Conservation (phyloP, 2,113 vertebrate genomes). For the Oreochromis aureus region DNA sequence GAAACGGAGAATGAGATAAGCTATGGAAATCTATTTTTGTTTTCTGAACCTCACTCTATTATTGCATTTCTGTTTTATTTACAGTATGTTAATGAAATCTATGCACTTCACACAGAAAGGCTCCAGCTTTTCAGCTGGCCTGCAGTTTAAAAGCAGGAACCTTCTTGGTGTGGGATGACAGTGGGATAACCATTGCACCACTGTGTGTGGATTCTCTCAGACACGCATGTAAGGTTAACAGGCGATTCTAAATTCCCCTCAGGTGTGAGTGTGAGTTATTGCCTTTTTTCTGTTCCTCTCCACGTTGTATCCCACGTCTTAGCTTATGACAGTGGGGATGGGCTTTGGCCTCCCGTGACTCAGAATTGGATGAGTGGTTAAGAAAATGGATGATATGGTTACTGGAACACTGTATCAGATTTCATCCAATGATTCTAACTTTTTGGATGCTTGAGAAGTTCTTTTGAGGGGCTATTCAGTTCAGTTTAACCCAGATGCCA, state of each 20-base stretch:
- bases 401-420: background rate
- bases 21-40: background rate
- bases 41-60: background rate
- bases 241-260: background rate
- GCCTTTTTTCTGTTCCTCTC: background rate
- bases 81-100: background rate
- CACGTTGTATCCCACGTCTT: accelerated
- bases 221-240: background rate
- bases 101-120: background rate
- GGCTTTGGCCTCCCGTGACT: background rate
- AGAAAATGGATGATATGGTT: background rate
- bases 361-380: background rate
- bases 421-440: too few relatives aligned
- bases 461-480: too few relatives aligned
- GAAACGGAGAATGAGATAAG: background rate
- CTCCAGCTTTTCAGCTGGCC: background rate
- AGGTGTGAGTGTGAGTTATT: background rate
- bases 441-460: too few relatives aligned
- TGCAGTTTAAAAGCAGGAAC: background rate
- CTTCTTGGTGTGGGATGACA: background rate
- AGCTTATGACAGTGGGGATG: background rate
- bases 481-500: too few relatives aligned
- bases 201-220: background rate
- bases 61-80: too few relatives aligned
- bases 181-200: accelerated